Percentiles rank a stretch among this genome's conserved stretches.
Conservation (phyloP, 1,140 invertebrate species). For the Zaprionus davidi region DNA sequence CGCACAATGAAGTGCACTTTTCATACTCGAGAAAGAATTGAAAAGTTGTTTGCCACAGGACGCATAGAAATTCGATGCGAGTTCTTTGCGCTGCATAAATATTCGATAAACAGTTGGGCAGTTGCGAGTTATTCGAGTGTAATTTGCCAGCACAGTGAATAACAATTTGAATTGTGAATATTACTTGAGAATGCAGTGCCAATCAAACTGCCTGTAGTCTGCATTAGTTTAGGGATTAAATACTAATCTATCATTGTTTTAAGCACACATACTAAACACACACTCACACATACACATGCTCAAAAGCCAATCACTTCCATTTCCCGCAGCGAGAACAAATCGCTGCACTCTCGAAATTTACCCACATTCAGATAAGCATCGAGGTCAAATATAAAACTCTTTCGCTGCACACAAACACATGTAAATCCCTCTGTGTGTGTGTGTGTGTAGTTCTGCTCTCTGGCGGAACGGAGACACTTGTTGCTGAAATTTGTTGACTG, state of each 20-base stretch:
- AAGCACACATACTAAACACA: too few species aligned
- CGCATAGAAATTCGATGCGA: slow-evolving; percentile 9
- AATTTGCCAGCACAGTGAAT: neutral
- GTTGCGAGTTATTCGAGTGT: neutral
- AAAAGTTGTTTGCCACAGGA: slow-evolving; percentile 70
- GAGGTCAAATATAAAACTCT: slow-evolving; percentile 50
- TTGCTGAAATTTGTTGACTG: slow-evolving; percentile 83
- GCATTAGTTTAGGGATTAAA: too few species aligned
- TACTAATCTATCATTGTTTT: too few species aligned
- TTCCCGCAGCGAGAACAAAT: neutral
- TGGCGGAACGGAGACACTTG: slow-evolving; percentile 69
- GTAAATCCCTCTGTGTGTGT: neutral
- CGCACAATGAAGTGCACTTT: slow-evolving; percentile 82
- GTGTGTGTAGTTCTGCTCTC: neutral
- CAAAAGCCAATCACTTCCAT: neutral
- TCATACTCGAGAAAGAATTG: slow-evolving; percentile 73
- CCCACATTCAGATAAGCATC: slow-evolving; percentile 48
- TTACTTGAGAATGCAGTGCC: neutral
- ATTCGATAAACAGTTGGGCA: slow-evolving; percentile 30
- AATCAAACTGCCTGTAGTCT: neutral
- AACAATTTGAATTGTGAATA: neutral
- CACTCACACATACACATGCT: neutral
- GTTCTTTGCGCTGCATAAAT: slow-evolving; percentile 39
- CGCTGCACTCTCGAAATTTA: slow-evolving; percentile 19
- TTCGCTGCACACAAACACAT: slow-evolving; percentile 1